Evolutionary conservation across 2,888 invertebrate species (phyloP), one percentile per base, ranked within the genome.

Genomic region (Pristionchus fissidentatus): DNA sequence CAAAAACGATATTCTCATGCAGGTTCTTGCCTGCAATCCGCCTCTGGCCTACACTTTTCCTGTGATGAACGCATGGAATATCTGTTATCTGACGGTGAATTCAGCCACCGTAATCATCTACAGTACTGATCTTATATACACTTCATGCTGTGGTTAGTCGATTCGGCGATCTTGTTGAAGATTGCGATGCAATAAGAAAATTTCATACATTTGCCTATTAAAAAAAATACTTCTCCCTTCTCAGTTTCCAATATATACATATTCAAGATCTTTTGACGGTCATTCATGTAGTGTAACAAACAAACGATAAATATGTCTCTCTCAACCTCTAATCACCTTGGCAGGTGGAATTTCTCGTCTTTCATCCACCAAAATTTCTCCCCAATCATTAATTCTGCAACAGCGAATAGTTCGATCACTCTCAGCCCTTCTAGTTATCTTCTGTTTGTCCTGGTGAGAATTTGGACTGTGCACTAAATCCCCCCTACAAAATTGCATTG

Each of bases 391-490:
- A 15, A 10, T n/a, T 15, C 13, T n/a, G 8, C 70, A 70, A 35
- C 8, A 38, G 26, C 8, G 70, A 70, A 70, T 70, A 8, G 38
- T 70, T 38, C 7, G n/a, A 13, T 70, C 70, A 10, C 32, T 70
- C 8, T 70, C 70, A 8, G 29, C 70, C 15, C 70, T 70, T 35
- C 70, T 70, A 5, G 38, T 70, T 35, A 70, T 70, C 15, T 70
- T 70, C 70, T 70, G 70, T n/a, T 70, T 70, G 10, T 70, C 70
- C 7, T n/a, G n/a, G n/a, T n/a, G n/a, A n/a, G n/a, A n/a, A n/a
- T n/a, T n/a, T n/a, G 15, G 10, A 29, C 49, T 49, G n/a, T n/a
- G n/a, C n/a, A n/a, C n/a, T n/a, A n/a, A n/a, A n/a, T n/a, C n/a
- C n/a, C n/a, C n/a, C n/a, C n/a, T n/a, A n/a, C n/a, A n/a, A n/a